Evolutionary conservation across 2,888 invertebrate genomes (phyloP).

Genomic region (Pteria penguin): DNA sequence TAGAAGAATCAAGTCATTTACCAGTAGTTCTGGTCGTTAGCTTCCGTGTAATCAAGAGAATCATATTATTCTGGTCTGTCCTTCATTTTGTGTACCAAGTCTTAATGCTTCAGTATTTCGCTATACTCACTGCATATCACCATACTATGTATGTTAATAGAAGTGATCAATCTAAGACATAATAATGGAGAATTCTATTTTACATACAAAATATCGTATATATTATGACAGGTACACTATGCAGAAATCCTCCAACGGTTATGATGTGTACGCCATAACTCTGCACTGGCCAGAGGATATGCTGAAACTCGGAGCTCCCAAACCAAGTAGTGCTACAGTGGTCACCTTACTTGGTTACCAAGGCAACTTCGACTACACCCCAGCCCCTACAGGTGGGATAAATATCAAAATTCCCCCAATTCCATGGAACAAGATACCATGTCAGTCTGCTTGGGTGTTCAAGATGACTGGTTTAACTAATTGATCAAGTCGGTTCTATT

Average conservation of each 20-base stretch:
- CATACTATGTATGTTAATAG: too few relatives aligned
- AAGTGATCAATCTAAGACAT: neutral
- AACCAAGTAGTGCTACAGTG: constrained; percentile 69
- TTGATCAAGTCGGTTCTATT: too few relatives aligned
- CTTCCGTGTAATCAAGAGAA: too few relatives aligned
- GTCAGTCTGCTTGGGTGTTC: constrained; percentile 72
- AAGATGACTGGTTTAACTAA: constrained; percentile 61
- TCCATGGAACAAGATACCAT: constrained; percentile 64
- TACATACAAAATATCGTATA: neutral
- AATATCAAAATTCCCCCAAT: constrained; percentile 66
- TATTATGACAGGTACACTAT: constrained; percentile 61
- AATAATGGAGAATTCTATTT: neutral
- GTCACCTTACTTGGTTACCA: constrained; percentile 82
- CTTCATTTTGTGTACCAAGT: too few relatives aligned
- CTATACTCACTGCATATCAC: too few relatives aligned
- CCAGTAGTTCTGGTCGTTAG: too few relatives aligned
- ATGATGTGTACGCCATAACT: constrained; percentile 85
- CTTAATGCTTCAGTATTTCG: too few relatives aligned
- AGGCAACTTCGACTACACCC: constrained; percentile 48
- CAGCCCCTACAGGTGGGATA: constrained; percentile 55
- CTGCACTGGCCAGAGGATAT: constrained; percentile 86
- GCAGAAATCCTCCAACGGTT: constrained; percentile 45
- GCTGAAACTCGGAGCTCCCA: constrained; percentile 82
- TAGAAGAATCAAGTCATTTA: too few relatives aligned
- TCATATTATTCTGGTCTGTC: too few relatives aligned